Evolutionary conservation across 92 coral and sea anemone genomes (phyloP), one percentile per base, ranked within the genome.

Genomic region (Phenganax stokvisi): DNA sequence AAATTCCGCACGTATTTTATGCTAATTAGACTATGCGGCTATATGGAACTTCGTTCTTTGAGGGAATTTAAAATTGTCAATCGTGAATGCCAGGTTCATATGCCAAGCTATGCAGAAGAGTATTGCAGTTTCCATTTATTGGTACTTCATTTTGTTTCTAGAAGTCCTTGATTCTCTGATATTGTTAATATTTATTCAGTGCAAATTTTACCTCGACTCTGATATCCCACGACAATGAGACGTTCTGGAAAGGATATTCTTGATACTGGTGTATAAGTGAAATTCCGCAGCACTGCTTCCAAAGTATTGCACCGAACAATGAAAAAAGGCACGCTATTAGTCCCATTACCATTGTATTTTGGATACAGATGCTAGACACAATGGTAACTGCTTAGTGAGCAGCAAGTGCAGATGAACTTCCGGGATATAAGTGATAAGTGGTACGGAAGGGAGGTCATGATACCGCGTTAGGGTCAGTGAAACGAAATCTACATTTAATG

Each of bases 201-300:
- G 75, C 7, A 10, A 53, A 6, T 31, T 44, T 71, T 44, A 56
- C 81, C 51, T 76, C 67, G 9, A 76, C 81, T 59, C 81, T 57
- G 27, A 59, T 70, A 57, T 76, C 69, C 81, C 81, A 76, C 0
- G 81, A 54, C 8, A 76, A 47, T 7, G 69, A 57, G 27, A 59
- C 69, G 81, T 76, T 59, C 70, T 17, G 30, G 47, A 76, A 76
- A 0, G 70, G 81, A 59, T 76, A 76, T 12, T 56, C 11, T 2
- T 60, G 25, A 28, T 13, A 54, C 58, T 12, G 25, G 44, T 68
- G 52, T 68, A 1, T 11, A 16, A 68, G n/a, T 6, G 71, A 37
- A 31, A 13, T 17, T 17, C 60, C 81, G 44, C 20, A 52, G 51
- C 25, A 76, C 12, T 58, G 67, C n/a, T 59, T 27, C 0, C 70